Base-by-base conservation (phyloP, 2,888 invertebrate genomes). In the Gryllus longicercus region DNA sequence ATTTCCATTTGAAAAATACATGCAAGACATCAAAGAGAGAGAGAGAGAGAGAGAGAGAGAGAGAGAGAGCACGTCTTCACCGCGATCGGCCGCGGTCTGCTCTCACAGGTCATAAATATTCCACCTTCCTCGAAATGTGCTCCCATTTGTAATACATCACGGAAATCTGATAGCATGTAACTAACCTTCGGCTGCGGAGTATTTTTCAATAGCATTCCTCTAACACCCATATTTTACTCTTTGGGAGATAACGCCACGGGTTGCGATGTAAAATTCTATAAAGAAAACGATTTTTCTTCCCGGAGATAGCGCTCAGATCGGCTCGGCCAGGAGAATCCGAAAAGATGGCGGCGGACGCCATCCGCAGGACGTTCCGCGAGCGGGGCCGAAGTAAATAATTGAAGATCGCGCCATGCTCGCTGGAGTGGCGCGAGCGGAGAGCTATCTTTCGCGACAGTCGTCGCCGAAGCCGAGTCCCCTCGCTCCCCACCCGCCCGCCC, bases 61-160 rank as follows among this genome's bases (percentile, higher is more conserved):
- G 8, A 38, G 38, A 38, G 8, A 38, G 25, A 8, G 5, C 5
- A 38, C 38, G 8, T 38, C 38, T 38, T 38, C 38, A 38, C 38
- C 38, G 38, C 38, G 38, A 38, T 38, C 38, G 38, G 8, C 38
- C 8, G 38, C 38, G 8, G 38, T 38, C 8, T 38, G 38, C 38
- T 8, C 38, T 38, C 38, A 8, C 38, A 8, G 8, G 38, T 38
- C 38, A 38, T 38, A 38, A 38, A 38, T 38, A 38, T 38, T 38
- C 38, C 38, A 38, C 38, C 38, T 38, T 38, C 25, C 38, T 38
- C 38, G 63, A 63, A 18, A 63, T 63, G n/a, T 16, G 11, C 63
- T 38, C 63, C 63, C 63, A 63, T 63, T 63, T 63, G 63, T 63
- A 63, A 63, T 63, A 63, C n/a, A 63, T 63, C 63, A 63, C 63